Percentiles rank a stretch among this genome's conserved stretches.
Conservation (phyloP, 2,888 invertebrate genomes). For the Phorcus lineatus region DNA sequence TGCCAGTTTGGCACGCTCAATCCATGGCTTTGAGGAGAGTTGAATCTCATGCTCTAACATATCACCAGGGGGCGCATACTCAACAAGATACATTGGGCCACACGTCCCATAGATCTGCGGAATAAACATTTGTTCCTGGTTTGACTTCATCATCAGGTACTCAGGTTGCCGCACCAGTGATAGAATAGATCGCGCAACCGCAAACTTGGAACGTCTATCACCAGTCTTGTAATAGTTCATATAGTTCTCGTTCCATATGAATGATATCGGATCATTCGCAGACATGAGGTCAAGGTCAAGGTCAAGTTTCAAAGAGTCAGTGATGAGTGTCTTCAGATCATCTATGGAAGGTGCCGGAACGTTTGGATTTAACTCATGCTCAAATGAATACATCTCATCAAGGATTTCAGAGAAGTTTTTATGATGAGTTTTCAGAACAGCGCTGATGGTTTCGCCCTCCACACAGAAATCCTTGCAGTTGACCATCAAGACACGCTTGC, state of each 20-base stretch:
- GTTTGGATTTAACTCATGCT: neutral
- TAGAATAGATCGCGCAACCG: slow-evolving; percentile 78
- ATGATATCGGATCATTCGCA: slow-evolving; percentile 11
- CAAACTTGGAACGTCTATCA: neutral
- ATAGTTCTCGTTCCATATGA: slow-evolving; percentile 35
- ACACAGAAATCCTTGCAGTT: slow-evolving; percentile 46
- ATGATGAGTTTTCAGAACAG: slow-evolving; percentile 55
- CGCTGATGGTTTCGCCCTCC: slow-evolving; percentile 35
- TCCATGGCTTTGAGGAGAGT: slow-evolving; percentile 52
- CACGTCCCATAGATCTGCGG: slow-evolving; percentile 83
- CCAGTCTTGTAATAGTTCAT: neutral
- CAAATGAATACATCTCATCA: neutral
- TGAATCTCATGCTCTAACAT: slow-evolving; percentile 48
- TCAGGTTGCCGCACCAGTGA: slow-evolving; percentile 82
- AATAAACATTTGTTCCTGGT: slow-evolving; percentile 80
- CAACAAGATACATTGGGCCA: slow-evolving; percentile 82
- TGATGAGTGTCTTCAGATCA: slow-evolving; percentile 8
- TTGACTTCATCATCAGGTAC: slow-evolving; percentile 80
- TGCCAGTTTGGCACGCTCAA: slow-evolving; percentile 59
- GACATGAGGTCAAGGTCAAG: slow-evolving; percentile 28
- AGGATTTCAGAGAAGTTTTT: slow-evolving; percentile 12
- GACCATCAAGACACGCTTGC: slow-evolving; percentile 77
- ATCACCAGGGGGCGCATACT: slow-evolving; percentile 77
- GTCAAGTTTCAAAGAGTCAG: slow-evolving; percentile 16
- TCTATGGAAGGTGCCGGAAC: neutral